Percentiles rank a stretch among this genome's conserved stretches.
These are phyloP conservation scores for Zonitis immaculata DNA, from an alignment of 2,888 invertebrate species.

Conservation along the genomic window DNA sequence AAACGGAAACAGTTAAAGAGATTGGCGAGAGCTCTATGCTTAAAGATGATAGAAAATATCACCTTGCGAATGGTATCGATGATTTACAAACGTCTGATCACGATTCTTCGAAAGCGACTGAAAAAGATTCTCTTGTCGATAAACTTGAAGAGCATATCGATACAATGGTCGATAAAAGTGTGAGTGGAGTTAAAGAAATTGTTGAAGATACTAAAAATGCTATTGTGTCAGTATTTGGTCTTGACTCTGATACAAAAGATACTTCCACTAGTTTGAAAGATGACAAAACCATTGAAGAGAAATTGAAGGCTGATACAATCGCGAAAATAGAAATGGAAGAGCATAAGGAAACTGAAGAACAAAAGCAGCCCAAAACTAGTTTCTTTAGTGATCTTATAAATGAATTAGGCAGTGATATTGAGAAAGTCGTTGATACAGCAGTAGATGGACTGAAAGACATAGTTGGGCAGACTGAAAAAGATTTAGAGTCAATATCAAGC, in stretches of 20 bases:
- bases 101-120: neutral
- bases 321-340: neutral
- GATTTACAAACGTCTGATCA: slow-evolving; percentile 9
- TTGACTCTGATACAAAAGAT: neutral
- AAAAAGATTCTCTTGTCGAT: neutral
- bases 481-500: neutral
- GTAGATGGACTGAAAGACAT: neutral
- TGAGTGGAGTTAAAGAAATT: slow-evolving; percentile 13
- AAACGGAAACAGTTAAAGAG: neutral
- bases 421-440: neutral
- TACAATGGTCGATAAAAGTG: slow-evolving; percentile 9
- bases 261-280: neutral
- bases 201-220: slow-evolving; percentile 10
- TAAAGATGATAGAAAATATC: slow-evolving; percentile 7
- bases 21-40: neutral
- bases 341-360: neutral
- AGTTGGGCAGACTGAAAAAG: neutral
- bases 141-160: slow-evolving; percentile 2
- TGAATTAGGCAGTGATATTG: neutral
- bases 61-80: slow-evolving; percentile 10
- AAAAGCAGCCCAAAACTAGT: neutral
- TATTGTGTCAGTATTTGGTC: slow-evolving; percentile 8
- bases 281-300: neutral
- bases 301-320: neutral
- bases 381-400: neutral